Conservation (phyloP, 1,140 invertebrate genomes). For the Batillaria attramentaria region DNA sequence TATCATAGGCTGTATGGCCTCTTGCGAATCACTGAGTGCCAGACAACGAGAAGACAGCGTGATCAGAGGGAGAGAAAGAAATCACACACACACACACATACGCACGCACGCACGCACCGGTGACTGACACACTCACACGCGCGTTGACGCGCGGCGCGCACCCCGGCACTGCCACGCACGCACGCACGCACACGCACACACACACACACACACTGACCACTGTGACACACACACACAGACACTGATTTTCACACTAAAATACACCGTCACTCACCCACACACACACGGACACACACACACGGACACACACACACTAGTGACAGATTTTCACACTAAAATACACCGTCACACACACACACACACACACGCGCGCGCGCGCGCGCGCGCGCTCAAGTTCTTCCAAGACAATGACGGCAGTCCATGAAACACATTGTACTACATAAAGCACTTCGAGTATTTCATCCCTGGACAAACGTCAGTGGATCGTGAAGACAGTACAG, state of each 20-base stretch:
- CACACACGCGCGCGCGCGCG: too few species aligned
- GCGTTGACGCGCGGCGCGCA: not conserved
- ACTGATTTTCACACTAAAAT: too few species aligned
- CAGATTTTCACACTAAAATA: not conserved
- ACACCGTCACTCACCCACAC: not conserved
- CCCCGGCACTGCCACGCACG: not conserved
- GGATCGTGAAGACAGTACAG: too few species aligned
- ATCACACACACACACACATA: not conserved
- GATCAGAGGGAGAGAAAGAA: not conserved
- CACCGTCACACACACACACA: not conserved
- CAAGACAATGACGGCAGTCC: too few species aligned
- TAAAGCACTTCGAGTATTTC: too few species aligned
- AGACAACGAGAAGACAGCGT: not conserved
- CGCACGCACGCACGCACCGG: not conserved
- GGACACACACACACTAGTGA: constrained; percentile 1
- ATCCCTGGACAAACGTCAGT: too few species aligned
- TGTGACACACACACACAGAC: not conserved
- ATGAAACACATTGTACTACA: too few species aligned
- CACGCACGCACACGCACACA: not conserved
- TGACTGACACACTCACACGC: not conserved
- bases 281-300: constrained; percentile 9
- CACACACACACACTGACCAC: not conserved
- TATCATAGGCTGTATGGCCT: too few species aligned
- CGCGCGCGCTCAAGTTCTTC: too few species aligned
- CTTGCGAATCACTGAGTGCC: too few species aligned